Conservation (phyloP, 2,797 vertebrate species). For the Gastrophryne carolinensis region DNA sequence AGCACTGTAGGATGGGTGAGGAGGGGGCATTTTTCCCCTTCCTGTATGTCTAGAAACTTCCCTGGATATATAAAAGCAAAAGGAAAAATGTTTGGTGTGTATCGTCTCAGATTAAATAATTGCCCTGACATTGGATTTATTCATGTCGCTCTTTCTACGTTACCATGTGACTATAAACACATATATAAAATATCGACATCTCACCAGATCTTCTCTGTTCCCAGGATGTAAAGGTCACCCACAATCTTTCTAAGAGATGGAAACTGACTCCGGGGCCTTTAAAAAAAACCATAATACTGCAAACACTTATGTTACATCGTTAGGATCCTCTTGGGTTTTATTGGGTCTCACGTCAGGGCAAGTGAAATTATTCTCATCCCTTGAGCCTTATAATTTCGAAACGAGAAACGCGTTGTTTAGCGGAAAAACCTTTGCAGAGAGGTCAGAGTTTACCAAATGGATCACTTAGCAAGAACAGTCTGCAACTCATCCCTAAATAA, state of each 20-base stretch:
- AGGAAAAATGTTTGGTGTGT: too few relatives aligned
- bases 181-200: too few relatives aligned
- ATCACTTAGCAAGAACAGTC: slow-evolving; percentile 20
- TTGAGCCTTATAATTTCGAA: slow-evolving; percentile 26
- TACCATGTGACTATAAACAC: too few relatives aligned
- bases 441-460: slow-evolving; percentile 19
- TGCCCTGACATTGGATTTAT: too few relatives aligned
- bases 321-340: slow-evolving; percentile 37
- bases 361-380: slow-evolving; percentile 40
- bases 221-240: background rate
- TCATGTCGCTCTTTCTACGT: too few relatives aligned
- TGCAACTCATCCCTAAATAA: background rate
- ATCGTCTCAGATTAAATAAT: too few relatives aligned
- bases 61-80: too few relatives aligned
- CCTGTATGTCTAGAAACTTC: too few relatives aligned
- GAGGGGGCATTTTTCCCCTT: too few relatives aligned
- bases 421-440: background rate
- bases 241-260: slow-evolving; percentile 16
- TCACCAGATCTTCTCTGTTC: background rate
- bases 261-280: slow-evolving; percentile 23
- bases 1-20: too few relatives aligned
- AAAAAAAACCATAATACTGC: slow-evolving; percentile 30
- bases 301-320: slow-evolving; percentile 44
- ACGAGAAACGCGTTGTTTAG: slow-evolving; percentile 3
- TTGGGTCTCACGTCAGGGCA: slow-evolving; percentile 39